Base-by-base conservation (phyloP, 2,888 invertebrate species). In the Trachelus troglodyta region DNA sequence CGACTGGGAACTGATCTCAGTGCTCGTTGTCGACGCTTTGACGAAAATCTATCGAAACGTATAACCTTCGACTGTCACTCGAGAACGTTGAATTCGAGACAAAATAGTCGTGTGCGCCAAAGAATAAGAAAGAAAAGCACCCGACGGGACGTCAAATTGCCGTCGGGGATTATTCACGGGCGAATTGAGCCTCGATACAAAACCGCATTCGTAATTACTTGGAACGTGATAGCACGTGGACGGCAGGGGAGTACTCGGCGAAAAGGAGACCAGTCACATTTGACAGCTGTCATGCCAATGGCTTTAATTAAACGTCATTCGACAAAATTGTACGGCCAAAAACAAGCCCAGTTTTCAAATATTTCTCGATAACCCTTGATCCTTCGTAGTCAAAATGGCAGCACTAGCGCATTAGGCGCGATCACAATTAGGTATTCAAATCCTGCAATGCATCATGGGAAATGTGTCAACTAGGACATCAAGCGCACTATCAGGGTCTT, bases 1-100 rank as follows among this genome's bases (percentile, higher is more conserved):
- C 71, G 68, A 37, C 75, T 75, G 78, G 73, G 71, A 30, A 37
- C 15, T 78, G 75, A 76, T 76, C 78, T 78, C 78, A 73, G 68
- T 78, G 78, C 73, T 23, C 23, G 23, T 23, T 56, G 9, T 23
- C 9, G 23, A 56, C 23, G 23, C 23, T 23, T 56, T 56, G 56
- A 23, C 23, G 56, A 56, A 23, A 56, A 23, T 56, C 23, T 23
- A 9, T 56, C 56, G 56, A 15, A 56, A 56, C 23, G 23, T 56
- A 9, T 23, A 56, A 23, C 56, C 56, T 56, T 56, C 56, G 15
- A 56, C 56, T 56, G 56, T 56, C 23, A 56, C 15, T 56, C 23
- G 9, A 56, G 56, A 56, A 23, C 56, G 56, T 23, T 23, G 56
- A 56, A 56, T 56, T 56, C 56, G 56, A 56, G 56, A 23, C 23